Conservation (phyloP, 1,140 invertebrate species). For the Caenorhabditis tropicalis region DNA sequence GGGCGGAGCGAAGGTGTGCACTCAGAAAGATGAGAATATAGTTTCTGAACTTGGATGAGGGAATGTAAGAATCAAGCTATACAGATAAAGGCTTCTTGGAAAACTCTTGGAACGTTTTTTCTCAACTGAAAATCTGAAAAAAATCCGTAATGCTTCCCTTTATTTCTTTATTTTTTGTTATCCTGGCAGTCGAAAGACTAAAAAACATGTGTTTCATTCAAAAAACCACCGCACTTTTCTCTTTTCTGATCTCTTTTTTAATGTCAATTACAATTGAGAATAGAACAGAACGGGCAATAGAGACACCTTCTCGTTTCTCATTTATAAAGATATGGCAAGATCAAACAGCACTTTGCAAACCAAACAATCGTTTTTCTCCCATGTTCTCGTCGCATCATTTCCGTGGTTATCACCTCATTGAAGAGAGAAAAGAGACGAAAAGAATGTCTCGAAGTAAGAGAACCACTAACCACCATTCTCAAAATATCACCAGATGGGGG, state of each 20-base stretch:
- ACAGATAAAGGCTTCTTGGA: too few species aligned
- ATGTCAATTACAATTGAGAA: too few species aligned
- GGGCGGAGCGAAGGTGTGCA: neutral
- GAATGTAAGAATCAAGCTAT: too few species aligned
- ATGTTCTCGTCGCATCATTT: neutral
- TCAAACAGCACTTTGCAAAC: slow-evolving; percentile 36
- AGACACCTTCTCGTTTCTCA: neutral
- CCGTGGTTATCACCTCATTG: neutral
- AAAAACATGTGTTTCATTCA: too few species aligned
- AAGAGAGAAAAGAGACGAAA: neutral
- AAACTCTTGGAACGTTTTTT: too few species aligned
- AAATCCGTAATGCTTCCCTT: too few species aligned
- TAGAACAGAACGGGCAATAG: neutral
- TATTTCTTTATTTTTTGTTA: too few species aligned
- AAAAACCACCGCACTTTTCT: neutral
- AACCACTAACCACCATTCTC: neutral
- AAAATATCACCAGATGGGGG: neutral
- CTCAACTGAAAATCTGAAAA: too few species aligned
- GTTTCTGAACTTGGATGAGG: too few species aligned
- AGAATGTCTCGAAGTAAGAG: neutral
- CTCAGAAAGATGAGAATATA: too few species aligned
- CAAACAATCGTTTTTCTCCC: neutral
- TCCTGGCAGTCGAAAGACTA: too few species aligned
- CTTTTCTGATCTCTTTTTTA: neutral
- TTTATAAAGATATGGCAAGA: neutral